Base-by-base conservation (phyloP, 2,888 invertebrate species). In the Agonum fuliginosum region DNA sequence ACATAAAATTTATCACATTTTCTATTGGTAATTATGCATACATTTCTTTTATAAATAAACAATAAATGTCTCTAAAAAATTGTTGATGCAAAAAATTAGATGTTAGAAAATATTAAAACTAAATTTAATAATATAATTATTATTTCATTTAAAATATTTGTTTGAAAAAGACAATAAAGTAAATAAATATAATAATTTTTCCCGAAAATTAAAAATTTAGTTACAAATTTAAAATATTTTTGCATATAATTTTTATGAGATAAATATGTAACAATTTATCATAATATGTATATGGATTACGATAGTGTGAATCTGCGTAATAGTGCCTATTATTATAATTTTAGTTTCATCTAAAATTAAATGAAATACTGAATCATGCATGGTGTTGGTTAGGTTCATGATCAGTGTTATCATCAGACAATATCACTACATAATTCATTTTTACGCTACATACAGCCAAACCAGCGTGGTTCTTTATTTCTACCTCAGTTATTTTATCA, bases 321-420 rank as follows among this genome's bases (percentile, higher is more conserved):
- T 62, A 27, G 58, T 62, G 58, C 58, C 58, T 62, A 62, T 62
- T 62, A 54, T 24, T 54, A 43, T 54, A 24, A 54, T 54, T 54
- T 54, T 48, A 48, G 48, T 48, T 48, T 37, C 37, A 37, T 37
- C n/a, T 37, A 37, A 20, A 54, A 24, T 54, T 54, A 19, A 30
- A 30, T 6, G 58, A 30, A 34, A 27, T 62, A 62, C 30, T 14
- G 27, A 30, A 30, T 62, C 58, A 62, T 62, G 30, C 58, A 12
- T 54, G 54, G 54, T 37, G 22, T n/a, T 54, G 54, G 54, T 54
- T 12, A 37, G 12, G n/a, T 46, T 62, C 30, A 30, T 62, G 10
- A 30, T 62, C 58, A 62, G 58, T 30, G 54, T 54, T 54, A 22
- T n/a, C 54, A 54, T 54, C 27, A 30, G 58, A 62, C 58, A 62